Percentiles rank a stretch among this genome's conserved stretches.
phyloP scores from a whole-genome alignment of 2,113 vertebrate genomes.

The Neomonachus schauinslandi region DNA sequence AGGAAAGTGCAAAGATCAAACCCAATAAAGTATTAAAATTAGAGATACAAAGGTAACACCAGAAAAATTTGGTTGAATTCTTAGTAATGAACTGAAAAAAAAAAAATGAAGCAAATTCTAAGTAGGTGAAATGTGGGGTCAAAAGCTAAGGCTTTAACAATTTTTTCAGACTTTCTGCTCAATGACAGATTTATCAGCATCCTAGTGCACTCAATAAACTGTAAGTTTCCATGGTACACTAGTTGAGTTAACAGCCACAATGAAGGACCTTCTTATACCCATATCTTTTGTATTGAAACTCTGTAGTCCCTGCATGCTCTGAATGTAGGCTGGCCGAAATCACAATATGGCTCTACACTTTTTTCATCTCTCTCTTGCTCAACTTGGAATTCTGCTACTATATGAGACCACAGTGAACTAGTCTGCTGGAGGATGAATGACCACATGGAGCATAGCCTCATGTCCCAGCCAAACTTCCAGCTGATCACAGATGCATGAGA shows the following conservation, averaged over 20 bases:
- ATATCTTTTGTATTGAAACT: neutral
- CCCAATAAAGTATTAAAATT: neutral
- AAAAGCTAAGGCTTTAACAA: neutral
- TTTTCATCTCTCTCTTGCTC: neutral
- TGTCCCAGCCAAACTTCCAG: neutral
- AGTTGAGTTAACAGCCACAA: neutral
- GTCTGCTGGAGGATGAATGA: neutral
- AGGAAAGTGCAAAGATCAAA: neutral
- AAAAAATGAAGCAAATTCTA: neutral
- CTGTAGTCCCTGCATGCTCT: neutral
- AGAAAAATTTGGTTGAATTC: neutral
- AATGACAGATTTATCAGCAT: neutral
- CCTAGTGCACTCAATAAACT: neutral
- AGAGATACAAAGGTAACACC: neutral
- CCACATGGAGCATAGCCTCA: neutral
- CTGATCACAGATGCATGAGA: neutral
- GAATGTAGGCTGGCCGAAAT: neutral
- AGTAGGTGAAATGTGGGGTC: neutral
- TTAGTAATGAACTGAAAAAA: neutral
- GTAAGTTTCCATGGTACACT: neutral
- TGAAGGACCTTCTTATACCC: neutral
- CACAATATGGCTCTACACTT: neutral
- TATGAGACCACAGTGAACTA: neutral
- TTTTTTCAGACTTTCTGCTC: neutral
- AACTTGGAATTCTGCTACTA: neutral